Percentiles rank a stretch among this genome's conserved stretches.
Evolutionary conservation across 2,888 invertebrate genomes (phyloP).

Genomic region (Cerceris ruficornis): DNA sequence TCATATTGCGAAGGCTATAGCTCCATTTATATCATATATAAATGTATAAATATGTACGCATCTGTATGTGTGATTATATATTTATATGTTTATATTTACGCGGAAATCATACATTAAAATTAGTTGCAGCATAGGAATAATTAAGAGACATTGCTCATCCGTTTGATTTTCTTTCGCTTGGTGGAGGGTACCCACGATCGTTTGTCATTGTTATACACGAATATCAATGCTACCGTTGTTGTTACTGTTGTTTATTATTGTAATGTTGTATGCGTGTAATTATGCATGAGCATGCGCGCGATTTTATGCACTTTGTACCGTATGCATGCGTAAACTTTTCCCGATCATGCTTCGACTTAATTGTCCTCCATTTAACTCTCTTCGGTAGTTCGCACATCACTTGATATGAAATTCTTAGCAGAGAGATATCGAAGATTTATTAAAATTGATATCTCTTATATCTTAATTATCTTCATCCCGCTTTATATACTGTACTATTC

Average conservation of each 20-base stretch:
- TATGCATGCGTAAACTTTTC: slow-evolving; percentile 31
- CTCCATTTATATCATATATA: slow-evolving; percentile 11
- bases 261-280: slow-evolving; percentile 26
- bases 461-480: too few species aligned
- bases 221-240: slow-evolving; percentile 39
- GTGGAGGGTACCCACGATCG: slow-evolving; percentile 59
- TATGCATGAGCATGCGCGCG: slow-evolving; percentile 47
- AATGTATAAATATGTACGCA: slow-evolving; percentile 3
- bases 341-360: slow-evolving; percentile 25
- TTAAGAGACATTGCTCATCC: slow-evolving; percentile 1
- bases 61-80: background rate
- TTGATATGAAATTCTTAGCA: background rate
- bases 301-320: slow-evolving; percentile 25
- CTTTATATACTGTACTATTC: too few species aligned
- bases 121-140: background rate
- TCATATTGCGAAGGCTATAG: slow-evolving; percentile 38
- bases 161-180: slow-evolving; percentile 66
- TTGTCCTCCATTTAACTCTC: slow-evolving; percentile 14
- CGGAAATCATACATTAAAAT: background rate
- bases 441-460: too few species aligned
- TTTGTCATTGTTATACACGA: slow-evolving; percentile 31
- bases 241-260: slow-evolving; percentile 32
- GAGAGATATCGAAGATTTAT: background rate
- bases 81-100: slow-evolving; percentile 11
- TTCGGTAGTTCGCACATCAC: background rate